Base-by-base conservation (phyloP, 2,797 vertebrate genomes). In the Triplophysa yarkandensis region DNA sequence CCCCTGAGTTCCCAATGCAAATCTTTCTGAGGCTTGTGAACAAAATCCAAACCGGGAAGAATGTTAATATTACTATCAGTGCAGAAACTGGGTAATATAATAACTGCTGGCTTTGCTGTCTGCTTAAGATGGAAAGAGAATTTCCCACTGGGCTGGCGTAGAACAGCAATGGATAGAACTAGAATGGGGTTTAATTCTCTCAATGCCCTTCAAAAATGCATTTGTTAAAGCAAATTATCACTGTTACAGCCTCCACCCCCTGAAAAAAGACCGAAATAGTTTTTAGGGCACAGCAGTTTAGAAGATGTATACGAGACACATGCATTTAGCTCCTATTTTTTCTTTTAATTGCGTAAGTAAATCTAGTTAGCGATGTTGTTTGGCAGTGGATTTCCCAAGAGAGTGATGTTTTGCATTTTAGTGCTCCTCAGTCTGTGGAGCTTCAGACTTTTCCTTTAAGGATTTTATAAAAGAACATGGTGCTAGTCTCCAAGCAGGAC, bases 201-300 rank as follows among this genome's bases (percentile, higher is more conserved):
- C 34, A 81, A 67, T 69, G 67, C 64, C 77, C 66, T 76, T 81
- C 76, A 78, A 68, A 76, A 60, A 70, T 76, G 27, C 71, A 81
- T 83, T 82, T 81, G 68, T 83, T 78, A 77, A 76, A 81, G 44
- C 68, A 78, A 74, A 83, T 83, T 65, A 71, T 76, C 75, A 79
- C 61, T 72, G 23, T 61, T 57, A 63, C 32, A 75, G 70, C 36
- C 67, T 68, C 48, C 48, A 65, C 57, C 43, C 50, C 46, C 10
- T 54, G 30, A 32, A 61, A 34, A 39, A 34, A 43, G 28, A 67
- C 69, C 9, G 25, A 66, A 80, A 55, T 69, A 71, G 72, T 43
- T 80, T 80, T 48, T 19, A 44, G 57, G 70, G 28, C 48, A 48
- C 19, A 55, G 55, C 68, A 67, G 62, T 72, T 75, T 80, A 55